Base-by-base conservation (phyloP, 2,113 vertebrate species). In the Chaetura pelagica region DNA sequence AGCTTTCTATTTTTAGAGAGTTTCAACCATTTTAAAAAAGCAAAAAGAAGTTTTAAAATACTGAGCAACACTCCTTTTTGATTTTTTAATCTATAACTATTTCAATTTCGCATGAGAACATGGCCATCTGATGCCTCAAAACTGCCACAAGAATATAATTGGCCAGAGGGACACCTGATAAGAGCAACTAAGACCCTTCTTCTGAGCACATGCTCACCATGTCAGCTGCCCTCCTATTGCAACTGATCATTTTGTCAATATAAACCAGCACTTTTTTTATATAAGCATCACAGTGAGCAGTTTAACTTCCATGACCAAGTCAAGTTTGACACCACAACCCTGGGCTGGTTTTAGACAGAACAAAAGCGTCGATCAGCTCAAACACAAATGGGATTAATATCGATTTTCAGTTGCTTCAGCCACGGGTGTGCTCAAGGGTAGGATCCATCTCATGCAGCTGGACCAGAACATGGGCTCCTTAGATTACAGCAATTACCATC, bases 1-100 rank as follows among this genome's bases (percentile, higher is more conserved):
- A 83, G 7, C 40, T 94, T 92, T 86, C 24, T 7, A 21, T 81
- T 92, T 90, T 90, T 81, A 52, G 4, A 24, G 42, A 63, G 9
- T 80, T 71, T 52, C 24, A 91, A 63, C 10, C 17, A 66, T 66
- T 90, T 86, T n/a, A n/a, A 32, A 77, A 85, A 90, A 79, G 34
- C 12, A 22, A 62, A 34, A 80, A 84, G n/a, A 62, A 13, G 2
- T 49, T 82, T 79, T 46, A 66, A 90, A 92, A 55, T 74, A 55
- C 35, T 9, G 22, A 74, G 10, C 24, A 76, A 49, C 64, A n/a
- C 13, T 79, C 21, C 57, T 78, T 66, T 44, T 84, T 54, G 15
- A 38, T n/a, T 21, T 67, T 93, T 52, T 5, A 68, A 44, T 86
- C 46, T 54, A 32, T 48, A 4, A 18, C 9, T 58, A 3, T 13